A percentile compares a stretch with the other conserved stretches of the same genome.
Conservation (phyloP, 2,113 vertebrate species). For the Phylloscopus trochilus region DNA sequence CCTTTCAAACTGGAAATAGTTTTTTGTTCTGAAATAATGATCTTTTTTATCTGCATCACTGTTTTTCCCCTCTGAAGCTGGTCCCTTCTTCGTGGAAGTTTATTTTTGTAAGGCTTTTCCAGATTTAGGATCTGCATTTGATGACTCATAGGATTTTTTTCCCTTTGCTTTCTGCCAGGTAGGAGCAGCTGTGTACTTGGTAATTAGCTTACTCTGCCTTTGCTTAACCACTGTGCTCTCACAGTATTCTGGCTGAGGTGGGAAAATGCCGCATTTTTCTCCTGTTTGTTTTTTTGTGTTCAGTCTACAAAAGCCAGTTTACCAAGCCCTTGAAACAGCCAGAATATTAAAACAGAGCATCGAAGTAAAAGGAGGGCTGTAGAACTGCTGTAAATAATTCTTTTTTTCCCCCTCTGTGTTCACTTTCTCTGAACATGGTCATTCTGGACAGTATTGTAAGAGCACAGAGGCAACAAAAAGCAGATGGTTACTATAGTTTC, state of each 20-base stretch:
- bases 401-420: background rate
- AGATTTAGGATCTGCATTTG: slow-evolving; percentile 38
- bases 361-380: background rate
- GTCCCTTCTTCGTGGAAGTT: background rate
- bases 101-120: slow-evolving; percentile 33
- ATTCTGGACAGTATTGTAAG: background rate
- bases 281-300: slow-evolving; percentile 5
- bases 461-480: slow-evolving; percentile 12
- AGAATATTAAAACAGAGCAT: slow-evolving; percentile 7
- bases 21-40: slow-evolving; percentile 28
- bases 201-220: slow-evolving; percentile 22
- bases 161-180: slow-evolving; percentile 27
- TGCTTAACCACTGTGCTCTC: background rate
- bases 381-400: slow-evolving; percentile 19
- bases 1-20: background rate
- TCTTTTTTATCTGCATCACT: background rate
- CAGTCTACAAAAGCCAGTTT: background rate
- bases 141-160: slow-evolving; percentile 11
- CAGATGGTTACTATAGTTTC: slow-evolving; percentile 47
- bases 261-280: background rate
- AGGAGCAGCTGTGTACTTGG: slow-evolving; percentile 31
- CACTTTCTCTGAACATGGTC: background rate
- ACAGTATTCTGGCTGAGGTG: background rate
- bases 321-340: background rate
- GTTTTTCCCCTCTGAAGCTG: background rate